Evolutionary conservation across 2,797 vertebrate genomes (phyloP).

Genomic region (Myotis daubentonii): DNA sequence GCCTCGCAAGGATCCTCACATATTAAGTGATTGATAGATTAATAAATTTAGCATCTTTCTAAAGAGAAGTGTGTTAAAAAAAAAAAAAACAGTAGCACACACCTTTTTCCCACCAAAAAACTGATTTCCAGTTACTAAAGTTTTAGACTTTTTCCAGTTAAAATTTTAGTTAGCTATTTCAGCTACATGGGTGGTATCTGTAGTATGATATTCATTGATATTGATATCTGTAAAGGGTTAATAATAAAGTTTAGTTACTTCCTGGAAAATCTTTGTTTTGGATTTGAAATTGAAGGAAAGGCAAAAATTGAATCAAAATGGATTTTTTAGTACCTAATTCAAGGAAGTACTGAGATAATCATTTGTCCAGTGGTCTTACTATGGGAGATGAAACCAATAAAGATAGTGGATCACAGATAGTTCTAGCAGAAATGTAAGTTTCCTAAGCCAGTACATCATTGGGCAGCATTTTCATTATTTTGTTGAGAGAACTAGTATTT

Average conservation of each 20-base stretch:
- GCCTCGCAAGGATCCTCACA: not conserved
- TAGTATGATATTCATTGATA: not conserved
- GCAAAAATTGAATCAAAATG: not conserved
- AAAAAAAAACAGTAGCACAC: not conserved
- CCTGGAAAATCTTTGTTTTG: not conserved
- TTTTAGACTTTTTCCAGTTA: not conserved
- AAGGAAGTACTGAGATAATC: not conserved
- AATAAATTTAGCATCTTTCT: not conserved
- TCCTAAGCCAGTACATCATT: not conserved
- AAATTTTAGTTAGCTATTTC: not conserved
- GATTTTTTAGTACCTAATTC: not conserved
- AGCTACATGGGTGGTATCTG: not conserved
- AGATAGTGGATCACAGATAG: not conserved
- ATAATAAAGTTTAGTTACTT: not conserved
- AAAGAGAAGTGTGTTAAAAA: not conserved
- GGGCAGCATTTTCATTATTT: not conserved
- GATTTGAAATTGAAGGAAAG: not conserved
- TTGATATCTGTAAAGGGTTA: not conserved
- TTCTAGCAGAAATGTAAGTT: not conserved
- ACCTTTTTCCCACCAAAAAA: not conserved
- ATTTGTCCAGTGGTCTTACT: not conserved
- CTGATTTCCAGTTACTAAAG: not conserved
- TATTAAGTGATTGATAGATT: not conserved
- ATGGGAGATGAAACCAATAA: not conserved
- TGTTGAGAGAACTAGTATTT: not conserved